Percentiles rank a stretch among this genome's conserved stretches.
These are phyloP conservation scores for Campylomormyrus tamandua DNA, from an alignment of 2,113 vertebrate genomes.

Conservation along the genomic window DNA sequence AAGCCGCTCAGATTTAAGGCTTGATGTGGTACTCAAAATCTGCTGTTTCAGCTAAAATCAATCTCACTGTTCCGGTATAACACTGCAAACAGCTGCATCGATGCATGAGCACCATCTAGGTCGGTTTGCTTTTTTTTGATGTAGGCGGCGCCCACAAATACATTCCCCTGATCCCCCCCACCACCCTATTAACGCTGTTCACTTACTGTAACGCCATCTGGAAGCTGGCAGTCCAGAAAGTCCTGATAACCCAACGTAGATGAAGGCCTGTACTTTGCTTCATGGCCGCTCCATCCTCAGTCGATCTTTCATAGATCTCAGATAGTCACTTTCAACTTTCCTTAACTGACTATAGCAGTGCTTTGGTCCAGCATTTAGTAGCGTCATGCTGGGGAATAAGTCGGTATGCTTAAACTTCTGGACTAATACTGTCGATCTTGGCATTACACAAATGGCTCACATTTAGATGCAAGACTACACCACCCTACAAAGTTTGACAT, in stretches of 20 bases:
- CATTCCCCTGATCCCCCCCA: neutral
- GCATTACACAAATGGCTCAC: neutral
- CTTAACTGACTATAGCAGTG: neutral
- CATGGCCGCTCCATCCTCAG: neutral
- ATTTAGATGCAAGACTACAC: neutral
- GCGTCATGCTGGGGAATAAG: neutral
- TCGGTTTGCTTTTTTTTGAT: neutral
- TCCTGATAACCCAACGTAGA: neutral
- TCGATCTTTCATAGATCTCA: neutral
- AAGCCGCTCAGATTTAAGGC: neutral
- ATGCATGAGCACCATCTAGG: neutral
- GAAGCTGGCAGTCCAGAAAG: neutral
- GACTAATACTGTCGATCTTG: neutral
- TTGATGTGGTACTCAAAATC: neutral
- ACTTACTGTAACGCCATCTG: neutral
- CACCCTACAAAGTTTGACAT: neutral
- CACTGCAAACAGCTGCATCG: neutral
- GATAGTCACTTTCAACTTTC: neutral
- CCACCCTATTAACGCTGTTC: neutral
- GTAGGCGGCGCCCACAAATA: neutral
- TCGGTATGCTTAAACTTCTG: neutral
- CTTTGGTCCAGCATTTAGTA: neutral
- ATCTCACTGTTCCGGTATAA: neutral
- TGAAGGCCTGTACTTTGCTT: neutral
- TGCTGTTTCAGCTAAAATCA: neutral